These are phyloP conservation scores for Tangara arthus DNA, from an alignment of 2,797 vertebrate genomes.

Conservation along the genomic window DNA sequence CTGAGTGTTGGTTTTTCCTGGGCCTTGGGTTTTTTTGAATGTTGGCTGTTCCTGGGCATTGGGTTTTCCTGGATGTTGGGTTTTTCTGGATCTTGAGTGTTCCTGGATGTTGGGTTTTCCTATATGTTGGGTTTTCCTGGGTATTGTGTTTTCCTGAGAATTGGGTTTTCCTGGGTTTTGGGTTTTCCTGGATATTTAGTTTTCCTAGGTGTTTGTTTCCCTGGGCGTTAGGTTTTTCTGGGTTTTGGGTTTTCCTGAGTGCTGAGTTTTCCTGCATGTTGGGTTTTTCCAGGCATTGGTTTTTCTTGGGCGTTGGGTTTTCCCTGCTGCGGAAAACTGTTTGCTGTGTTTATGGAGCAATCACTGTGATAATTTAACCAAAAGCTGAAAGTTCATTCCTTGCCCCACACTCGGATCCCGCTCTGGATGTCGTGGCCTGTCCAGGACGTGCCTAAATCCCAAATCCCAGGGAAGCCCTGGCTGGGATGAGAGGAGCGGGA, in stretches of 20 bases:
- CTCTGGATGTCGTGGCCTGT: not conserved
- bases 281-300: accelerated
- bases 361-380: accelerated
- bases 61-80: accelerated
- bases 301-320: accelerated
- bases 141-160: accelerated
- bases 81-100: accelerated
- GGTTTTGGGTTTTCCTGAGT: accelerated
- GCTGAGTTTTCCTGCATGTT: accelerated
- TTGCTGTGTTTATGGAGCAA: accelerated
- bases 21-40: accelerated
- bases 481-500: not conserved
- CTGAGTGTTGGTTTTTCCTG: accelerated
- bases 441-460: not conserved
- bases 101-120: accelerated
- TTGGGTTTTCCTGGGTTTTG: not conserved
- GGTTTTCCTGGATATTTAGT: no score
- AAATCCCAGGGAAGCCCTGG: not conserved
- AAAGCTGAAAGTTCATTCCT: not conserved
- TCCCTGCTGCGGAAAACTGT: not conserved
- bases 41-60: accelerated
- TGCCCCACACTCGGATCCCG: not conserved
- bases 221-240: accelerated
- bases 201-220: accelerated
- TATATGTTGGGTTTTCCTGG: accelerated